These are phyloP conservation scores for Typhlichthys eigenmanni DNA, from an alignment of 2,797 vertebrate genomes.

Conservation along the genomic window DNA sequence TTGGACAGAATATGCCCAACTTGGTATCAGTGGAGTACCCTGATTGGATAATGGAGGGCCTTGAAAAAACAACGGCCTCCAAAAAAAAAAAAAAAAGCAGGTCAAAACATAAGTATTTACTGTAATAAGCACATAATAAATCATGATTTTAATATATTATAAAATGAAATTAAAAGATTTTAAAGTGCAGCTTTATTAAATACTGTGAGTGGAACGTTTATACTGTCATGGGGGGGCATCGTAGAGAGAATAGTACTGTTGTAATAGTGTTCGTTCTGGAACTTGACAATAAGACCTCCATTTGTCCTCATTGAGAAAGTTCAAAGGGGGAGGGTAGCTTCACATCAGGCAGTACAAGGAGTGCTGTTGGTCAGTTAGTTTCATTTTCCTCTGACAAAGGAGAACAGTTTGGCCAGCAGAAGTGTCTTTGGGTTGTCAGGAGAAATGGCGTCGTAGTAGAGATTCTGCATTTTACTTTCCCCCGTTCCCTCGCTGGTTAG, in stretches of 20 bases:
- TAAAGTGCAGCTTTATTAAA: conserved; percentile 76
- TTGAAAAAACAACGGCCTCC: conserved; percentile 18
- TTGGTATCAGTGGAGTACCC: conserved; percentile 36
- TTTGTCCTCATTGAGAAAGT: background rate
- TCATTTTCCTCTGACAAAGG: background rate
- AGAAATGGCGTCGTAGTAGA: background rate
- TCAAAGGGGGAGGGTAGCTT: background rate
- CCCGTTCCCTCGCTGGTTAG: conserved; percentile 13
- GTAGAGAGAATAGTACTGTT: conserved; percentile 1
- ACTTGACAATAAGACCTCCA: background rate
- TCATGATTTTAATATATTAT: conserved; percentile 32
- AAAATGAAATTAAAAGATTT: conserved; percentile 40
- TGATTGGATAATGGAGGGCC: conserved; percentile 40
- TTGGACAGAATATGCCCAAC: conserved; percentile 31
- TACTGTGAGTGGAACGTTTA: conserved; percentile 64
- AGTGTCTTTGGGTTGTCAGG: background rate
- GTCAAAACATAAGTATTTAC: conserved; percentile 53
- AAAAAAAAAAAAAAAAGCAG: conserved; percentile 31
- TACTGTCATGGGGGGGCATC: conserved; percentile 28
- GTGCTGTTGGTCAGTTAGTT: background rate
- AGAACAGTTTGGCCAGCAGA: background rate
- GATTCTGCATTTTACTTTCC: background rate
- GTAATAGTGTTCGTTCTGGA: background rate
- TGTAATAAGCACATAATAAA: conserved; percentile 54
- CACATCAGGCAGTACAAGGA: background rate